A percentile compares a stretch with the other conserved stretches of the same genome.
Conservation (phyloP, 2,797 vertebrate genomes). For the Karalla daura region DNA sequence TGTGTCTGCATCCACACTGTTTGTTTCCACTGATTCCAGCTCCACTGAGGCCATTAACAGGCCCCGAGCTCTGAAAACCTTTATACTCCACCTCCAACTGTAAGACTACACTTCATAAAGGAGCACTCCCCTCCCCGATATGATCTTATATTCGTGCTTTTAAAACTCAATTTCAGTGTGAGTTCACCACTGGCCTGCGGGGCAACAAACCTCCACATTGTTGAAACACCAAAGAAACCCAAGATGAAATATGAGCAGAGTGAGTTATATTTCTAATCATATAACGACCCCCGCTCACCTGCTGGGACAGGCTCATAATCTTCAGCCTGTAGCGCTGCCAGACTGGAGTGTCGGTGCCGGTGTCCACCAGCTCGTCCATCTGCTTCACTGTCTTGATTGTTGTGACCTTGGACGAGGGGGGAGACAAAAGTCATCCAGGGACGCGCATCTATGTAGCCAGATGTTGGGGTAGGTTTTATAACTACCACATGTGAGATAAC, state of each 20-base stretch:
- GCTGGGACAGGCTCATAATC: conserved; percentile 88
- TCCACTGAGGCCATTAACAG: conserved; percentile 5
- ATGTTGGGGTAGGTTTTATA: background rate
- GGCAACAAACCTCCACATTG: background rate
- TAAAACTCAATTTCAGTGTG: conserved; percentile 13
- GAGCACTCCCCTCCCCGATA: background rate
- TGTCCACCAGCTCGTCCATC: conserved; percentile 94
- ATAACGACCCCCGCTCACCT: conserved; percentile 79
- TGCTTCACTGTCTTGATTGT: conserved; percentile 97
- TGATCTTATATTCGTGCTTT: conserved; percentile 1
- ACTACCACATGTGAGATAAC: too few relatives aligned
- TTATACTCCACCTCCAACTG: background rate
- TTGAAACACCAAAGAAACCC: background rate
- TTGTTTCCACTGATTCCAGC: background rate
- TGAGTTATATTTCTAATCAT: background rate
- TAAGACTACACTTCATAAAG: conserved; percentile 1
- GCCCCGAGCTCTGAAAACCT: conserved; percentile 1
- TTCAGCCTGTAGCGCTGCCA: conserved; percentile 92
- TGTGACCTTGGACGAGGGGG: conserved; percentile 87
- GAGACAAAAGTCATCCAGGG: too few relatives aligned
- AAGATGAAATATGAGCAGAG: background rate
- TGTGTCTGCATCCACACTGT: conserved; percentile 1
- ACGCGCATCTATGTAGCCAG: background rate
- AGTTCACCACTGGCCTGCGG: background rate
- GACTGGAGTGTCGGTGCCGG: conserved; percentile 89